Conservation (phyloP, 2,888 invertebrate genomes). For the Geophilus truncorum region DNA sequence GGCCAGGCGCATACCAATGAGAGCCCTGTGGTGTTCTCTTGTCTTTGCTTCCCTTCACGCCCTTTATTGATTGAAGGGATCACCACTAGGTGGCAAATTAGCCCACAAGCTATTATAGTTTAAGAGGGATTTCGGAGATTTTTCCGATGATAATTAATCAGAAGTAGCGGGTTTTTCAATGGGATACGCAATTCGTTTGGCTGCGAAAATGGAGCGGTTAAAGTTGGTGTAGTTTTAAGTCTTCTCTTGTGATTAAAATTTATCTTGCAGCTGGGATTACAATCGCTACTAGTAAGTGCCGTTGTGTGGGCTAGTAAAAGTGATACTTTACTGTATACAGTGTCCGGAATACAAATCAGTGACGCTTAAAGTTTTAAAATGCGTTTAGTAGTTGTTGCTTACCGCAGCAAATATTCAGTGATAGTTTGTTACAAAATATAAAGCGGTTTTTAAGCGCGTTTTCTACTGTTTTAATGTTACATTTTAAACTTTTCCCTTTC, state of each 20-base stretch:
- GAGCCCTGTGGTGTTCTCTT: conserved; percentile 17
- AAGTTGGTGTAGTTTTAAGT: too few relatives aligned
- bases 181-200: not conserved
- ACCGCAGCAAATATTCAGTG: too few relatives aligned
- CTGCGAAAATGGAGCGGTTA: not conserved
- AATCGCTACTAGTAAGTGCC: not conserved
- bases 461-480: too few relatives aligned
- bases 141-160: not conserved
- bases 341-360: too few relatives aligned
- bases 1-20: conserved; percentile 14
- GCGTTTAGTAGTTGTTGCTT: too few relatives aligned
- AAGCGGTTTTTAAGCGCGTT: too few relatives aligned
- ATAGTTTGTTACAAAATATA: too few relatives aligned
- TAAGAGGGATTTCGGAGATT: conserved; percentile 6
- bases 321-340: not conserved
- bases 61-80: conserved; percentile 25
- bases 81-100: conserved; percentile 25
- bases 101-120: conserved; percentile 23
- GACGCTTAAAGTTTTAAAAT: too few relatives aligned
- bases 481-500: too few relatives aligned
- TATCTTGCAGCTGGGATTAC: not conserved
- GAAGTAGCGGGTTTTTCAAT: not conserved
- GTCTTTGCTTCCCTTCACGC: not conserved
- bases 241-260: not conserved
- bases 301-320: not conserved